Conservation (phyloP, 2,888 invertebrate species). For the Calameuta filiformis region DNA sequence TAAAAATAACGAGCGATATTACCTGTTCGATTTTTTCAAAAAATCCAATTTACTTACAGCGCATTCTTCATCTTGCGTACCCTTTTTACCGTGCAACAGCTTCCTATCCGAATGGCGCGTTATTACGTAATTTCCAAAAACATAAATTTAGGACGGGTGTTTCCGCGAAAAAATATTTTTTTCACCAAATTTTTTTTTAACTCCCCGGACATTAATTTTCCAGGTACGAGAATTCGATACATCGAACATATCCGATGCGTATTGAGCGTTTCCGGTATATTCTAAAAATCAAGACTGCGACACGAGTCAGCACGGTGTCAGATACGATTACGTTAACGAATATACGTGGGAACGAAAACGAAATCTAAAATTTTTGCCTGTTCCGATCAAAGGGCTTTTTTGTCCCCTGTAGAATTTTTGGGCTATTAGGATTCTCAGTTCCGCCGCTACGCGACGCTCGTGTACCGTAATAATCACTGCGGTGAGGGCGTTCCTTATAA, state of each 20-base stretch:
- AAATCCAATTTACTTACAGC: background rate
- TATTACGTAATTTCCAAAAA: background rate
- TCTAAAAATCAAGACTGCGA: background rate
- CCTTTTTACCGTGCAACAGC: background rate
- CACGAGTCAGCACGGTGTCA: background rate
- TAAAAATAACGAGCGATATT: background rate
- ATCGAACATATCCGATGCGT: background rate
- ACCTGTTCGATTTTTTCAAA: background rate
- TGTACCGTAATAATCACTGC: conserved; percentile 9
- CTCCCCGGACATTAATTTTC: background rate
- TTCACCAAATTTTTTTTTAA: background rate
- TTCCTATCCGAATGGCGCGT: background rate
- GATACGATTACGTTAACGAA: background rate
- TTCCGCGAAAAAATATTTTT: background rate
- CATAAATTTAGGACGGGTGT: background rate
- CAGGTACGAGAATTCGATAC: background rate
- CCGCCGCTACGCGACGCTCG: background rate
- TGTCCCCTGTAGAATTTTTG: background rate
- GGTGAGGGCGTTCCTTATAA: conserved; percentile 10
- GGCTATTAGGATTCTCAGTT: background rate
- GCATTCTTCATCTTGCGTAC: background rate
- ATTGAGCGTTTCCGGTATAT: background rate
- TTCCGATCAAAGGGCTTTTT: background rate
- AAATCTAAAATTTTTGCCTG: background rate
- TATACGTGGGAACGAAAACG: background rate